A percentile compares a stretch with the other conserved stretches of the same genome.
phyloP scores from a whole-genome alignment of 2,888 invertebrate species.

The Uropetala carovei region DNA sequence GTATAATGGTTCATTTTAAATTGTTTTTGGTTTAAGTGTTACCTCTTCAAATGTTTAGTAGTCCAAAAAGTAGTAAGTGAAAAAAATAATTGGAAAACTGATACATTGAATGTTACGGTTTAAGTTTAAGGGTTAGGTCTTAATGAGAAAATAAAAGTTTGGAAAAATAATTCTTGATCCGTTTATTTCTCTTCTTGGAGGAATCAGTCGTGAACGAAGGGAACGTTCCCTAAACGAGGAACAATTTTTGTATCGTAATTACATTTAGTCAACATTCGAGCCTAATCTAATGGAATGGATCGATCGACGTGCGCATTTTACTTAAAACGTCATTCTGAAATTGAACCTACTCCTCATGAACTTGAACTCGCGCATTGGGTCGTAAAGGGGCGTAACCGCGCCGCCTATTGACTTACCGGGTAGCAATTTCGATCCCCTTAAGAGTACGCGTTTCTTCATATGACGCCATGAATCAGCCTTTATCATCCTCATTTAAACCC shows the following conservation, averaged over 20 bases:
- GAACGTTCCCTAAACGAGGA: not conserved
- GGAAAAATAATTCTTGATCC: too few species aligned
- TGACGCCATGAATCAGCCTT: conserved; percentile 9
- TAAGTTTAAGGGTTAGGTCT: too few species aligned
- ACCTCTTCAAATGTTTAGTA: too few species aligned
- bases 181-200: not conserved
- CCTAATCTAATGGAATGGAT: not conserved
- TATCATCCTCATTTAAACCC: not conserved
- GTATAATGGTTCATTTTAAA: too few species aligned
- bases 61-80: too few species aligned
- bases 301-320: not conserved
- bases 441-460: conserved; percentile 19
- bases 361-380: not conserved
- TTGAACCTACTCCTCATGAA: not conserved
- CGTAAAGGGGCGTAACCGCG: not conserved
- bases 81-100: too few species aligned
- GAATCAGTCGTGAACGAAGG: not conserved
- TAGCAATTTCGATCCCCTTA: not conserved
- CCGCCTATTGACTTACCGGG: conserved; percentile 7
- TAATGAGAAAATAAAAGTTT: too few species aligned
- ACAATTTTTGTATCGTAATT: not conserved
- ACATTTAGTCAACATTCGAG: not conserved
- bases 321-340: not conserved
- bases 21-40: too few species aligned
- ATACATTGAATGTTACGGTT: too few species aligned